These are phyloP conservation scores for Antitype chi DNA, from an alignment of 2,888 invertebrate species.

Conservation along the genomic window DNA sequence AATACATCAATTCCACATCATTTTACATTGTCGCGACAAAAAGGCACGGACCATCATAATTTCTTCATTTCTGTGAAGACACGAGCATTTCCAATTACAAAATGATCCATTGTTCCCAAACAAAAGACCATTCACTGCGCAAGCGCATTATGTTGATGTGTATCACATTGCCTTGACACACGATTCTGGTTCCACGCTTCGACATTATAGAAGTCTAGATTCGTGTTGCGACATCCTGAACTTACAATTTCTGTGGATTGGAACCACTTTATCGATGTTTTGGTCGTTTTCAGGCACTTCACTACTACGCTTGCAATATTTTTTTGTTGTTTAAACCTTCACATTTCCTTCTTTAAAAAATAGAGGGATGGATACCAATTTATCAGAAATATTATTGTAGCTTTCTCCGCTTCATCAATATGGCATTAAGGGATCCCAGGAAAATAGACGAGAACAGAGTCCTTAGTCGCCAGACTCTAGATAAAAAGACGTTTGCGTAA, in stretches of 20 bases:
- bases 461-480: constrained; percentile 31
- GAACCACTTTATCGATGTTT: constrained; percentile 24
- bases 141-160: constrained; percentile 56
- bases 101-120: constrained; percentile 73
- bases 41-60: constrained; percentile 43
- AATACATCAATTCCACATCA: constrained; percentile 34
- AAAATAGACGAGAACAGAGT: constrained; percentile 43
- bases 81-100: constrained; percentile 63
- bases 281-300: background rate
- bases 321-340: background rate
- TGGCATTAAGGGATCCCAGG: constrained; percentile 26
- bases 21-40: constrained; percentile 45
- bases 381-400: background rate
- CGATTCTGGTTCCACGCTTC: constrained; percentile 61
- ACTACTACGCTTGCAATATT: background rate
- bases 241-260: constrained; percentile 21
- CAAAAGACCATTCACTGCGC: constrained; percentile 74
- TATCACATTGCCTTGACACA: constrained; percentile 61
- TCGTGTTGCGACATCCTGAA: constrained; percentile 50
- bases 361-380: background rate
- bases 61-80: constrained; percentile 58
- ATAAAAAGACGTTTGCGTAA: constrained; percentile 61
- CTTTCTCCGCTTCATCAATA: constrained; percentile 19
- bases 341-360: background rate
- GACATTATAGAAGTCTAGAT: constrained; percentile 45